Base-by-base conservation (phyloP, 2,113 vertebrate genomes). In the Aplodontia rufa region DNA sequence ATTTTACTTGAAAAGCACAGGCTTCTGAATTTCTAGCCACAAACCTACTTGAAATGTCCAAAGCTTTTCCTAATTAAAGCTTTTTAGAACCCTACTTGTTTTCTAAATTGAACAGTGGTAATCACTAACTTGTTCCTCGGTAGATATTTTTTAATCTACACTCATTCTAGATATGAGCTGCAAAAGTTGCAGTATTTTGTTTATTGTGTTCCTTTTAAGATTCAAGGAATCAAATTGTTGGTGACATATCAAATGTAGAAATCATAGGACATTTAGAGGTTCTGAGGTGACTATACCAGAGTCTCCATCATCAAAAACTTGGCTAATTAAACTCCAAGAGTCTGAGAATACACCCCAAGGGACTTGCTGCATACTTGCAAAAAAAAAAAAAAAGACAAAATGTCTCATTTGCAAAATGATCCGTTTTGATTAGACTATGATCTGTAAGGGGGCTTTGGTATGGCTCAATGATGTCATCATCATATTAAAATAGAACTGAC, bases 401-500 rank as follows among this genome's bases (percentile, higher is more conserved):
- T 75, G 8, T 40, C 72, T 81, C 6, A 1, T 66, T 3, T 37
- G 22, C 71, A 76, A 91, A 87, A 42, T 51, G 28, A 81, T 62
- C n/a, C 53, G 8, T 84, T 91, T 95, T 83, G 7, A 62, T 88
- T 86, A 55, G 32, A 51, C n/a, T 62, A 24, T 91, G 49, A 79
- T 45, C n/a, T 94, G 55, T 64, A 42, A 89, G 37, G 58, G 26
- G 2, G 45, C 66, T 86, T 74, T 78, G 58, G 58, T 22, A 81
- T 69, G 58, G 62, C 53, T 85, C 45, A 51, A 22, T 88, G 53
- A 71, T 62, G 11, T 7, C 60, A 66, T 79, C 58, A 37, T 81
- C 45, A 51, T 80, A 71, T 76, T 87, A 71, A 96, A 95, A 79
- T 40, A 93, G 64, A 89, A 26, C 16, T 72, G 47, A 76, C 8